Evolutionary conservation across 2,113 vertebrate species (phyloP).

Genomic region (Spea multiplicata): DNA sequence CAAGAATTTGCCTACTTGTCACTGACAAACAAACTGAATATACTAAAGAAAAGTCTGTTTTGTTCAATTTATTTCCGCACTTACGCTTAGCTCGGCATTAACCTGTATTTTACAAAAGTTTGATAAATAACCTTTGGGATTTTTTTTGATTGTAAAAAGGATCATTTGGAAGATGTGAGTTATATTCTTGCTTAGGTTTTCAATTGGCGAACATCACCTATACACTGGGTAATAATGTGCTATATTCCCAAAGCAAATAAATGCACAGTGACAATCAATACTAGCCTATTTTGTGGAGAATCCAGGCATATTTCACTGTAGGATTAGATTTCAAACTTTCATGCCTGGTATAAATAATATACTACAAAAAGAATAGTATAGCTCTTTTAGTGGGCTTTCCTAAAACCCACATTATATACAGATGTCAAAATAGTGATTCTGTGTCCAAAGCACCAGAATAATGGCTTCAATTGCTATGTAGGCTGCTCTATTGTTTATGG

Average conservation of each 20-base stretch:
- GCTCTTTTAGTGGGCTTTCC: neutral
- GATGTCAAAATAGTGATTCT: neutral
- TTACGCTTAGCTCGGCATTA: neutral
- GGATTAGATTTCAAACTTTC: constrained; percentile 6
- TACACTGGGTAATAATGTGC: constrained; percentile 9
- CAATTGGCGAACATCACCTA: neutral
- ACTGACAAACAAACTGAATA: too few species aligned
- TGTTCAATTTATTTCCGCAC: neutral
- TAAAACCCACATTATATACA: neutral
- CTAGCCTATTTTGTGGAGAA: neutral
- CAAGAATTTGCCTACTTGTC: too few species aligned
- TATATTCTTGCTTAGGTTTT: constrained; percentile 1
- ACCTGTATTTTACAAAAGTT: neutral
- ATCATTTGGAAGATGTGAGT: neutral
- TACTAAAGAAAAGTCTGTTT: too few species aligned
- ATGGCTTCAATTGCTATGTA: too few species aligned
- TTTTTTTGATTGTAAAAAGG: neutral
- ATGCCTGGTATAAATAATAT: constrained; percentile 18
- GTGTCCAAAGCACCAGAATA: neutral
- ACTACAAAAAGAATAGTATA: neutral
- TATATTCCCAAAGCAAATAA: constrained; percentile 24
- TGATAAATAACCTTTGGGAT: neutral
- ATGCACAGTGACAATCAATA: constrained; percentile 20
- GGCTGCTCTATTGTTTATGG: too few species aligned
- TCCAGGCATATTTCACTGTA: constrained; percentile 7